Base-by-base conservation (phyloP, 35 echinoderm and acorn worm genomes). In the Antedon bifida region DNA sequence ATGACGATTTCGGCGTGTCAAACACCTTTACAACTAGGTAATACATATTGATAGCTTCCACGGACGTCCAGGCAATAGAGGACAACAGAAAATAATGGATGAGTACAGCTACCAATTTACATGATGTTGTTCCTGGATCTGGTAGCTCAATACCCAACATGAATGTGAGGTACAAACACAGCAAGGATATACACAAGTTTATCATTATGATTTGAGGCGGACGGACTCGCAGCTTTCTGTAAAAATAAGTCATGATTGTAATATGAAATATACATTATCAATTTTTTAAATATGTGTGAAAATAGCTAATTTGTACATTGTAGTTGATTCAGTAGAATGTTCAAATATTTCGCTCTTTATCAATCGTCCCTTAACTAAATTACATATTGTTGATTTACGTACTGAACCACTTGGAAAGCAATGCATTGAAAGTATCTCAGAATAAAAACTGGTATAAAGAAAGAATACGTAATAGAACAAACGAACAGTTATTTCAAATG, bases 1-100 rank as follows among this genome's bases (percentile, higher is more conserved):
- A 64, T 64, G 51, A 19, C 9, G 5, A 12, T 2, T 64, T 64
- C 51, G 7, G 51, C 3, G 51, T 16, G 5, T 64, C 51, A 64
- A 64, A 64, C 26, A 64, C 51, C 75, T 79, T 80, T 29, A 44
- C 38, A 74, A 87, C 74, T 21, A 87, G 11, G 30, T 81, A 75
- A 32, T 81, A 87, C 32, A 87, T 81, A 13, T 39, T 74, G n/a
- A 29, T 74, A 16, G 86, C 86, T 33, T 87, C 86, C 33, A 82
- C 86, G 17, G 78, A 35, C 45, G 81, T 87, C 85, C 84, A 86
- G 33, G 75, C 33, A 0, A 77, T 32, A 11, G 84, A 86, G 9
- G 84, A 38, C 11, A 87, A 75, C 46, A 78, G 77, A 77, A 87
- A 87, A n/a, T 46, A 87, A 38, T 87, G 86, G 17, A 87, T 39